Conservation (phyloP, 2,113 vertebrate genomes). For the Hemicordylus capensis region DNA sequence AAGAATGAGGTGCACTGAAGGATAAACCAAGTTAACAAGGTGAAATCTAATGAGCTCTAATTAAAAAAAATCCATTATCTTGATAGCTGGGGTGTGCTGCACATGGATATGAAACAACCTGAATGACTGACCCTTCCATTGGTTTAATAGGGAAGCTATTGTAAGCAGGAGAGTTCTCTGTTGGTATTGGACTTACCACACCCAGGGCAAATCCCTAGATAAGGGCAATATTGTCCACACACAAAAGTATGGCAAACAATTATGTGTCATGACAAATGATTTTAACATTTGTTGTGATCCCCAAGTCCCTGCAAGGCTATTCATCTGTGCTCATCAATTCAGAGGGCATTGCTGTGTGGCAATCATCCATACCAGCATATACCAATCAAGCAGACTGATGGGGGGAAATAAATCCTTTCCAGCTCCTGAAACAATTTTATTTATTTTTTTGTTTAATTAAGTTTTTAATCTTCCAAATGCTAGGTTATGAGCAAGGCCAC, state of each 20-base stretch:
- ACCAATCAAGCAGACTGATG: neutral
- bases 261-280: too few species aligned
- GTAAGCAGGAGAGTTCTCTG: neutral
- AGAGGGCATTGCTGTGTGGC: neutral
- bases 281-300: too few species aligned
- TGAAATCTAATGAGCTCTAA: slow-evolving; percentile 1
- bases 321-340: neutral
- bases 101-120: neutral
- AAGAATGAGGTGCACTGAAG: neutral
- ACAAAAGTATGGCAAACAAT: neutral
- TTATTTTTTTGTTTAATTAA: neutral
- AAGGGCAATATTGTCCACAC: too few species aligned
- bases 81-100: neutral
- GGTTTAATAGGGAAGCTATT: neutral
- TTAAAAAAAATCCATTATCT: neutral
- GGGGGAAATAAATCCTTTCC: neutral
- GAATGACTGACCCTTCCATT: neutral
- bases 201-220: neutral
- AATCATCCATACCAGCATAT: neutral
- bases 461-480: too few species aligned
- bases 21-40: neutral
- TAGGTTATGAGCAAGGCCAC: too few species aligned
- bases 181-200: neutral
- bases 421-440: neutral
- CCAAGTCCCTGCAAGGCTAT: neutral